Conservation (phyloP, 1,140 invertebrate genomes). For the Cyphomyrmex costatus region DNA sequence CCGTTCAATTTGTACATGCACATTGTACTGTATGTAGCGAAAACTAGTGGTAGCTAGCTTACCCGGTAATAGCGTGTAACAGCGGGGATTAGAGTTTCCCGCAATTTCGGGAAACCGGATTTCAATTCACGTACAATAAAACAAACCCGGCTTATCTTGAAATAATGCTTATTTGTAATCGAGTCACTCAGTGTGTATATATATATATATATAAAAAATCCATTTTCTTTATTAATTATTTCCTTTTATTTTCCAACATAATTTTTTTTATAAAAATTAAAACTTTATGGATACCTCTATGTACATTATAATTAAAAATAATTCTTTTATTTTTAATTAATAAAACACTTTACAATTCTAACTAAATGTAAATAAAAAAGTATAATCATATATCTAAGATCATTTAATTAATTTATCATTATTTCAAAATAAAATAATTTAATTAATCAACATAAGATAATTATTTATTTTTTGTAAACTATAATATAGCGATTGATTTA, state of each 20-base stretch:
- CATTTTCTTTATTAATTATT: not conserved
- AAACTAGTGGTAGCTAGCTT: conserved; percentile 68
- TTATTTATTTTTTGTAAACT: not conserved
- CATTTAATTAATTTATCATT: no score
- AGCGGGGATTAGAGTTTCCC: conserved; percentile 66
- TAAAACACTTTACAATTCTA: conserved; percentile 13
- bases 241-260: not conserved
- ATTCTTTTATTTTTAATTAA: not conserved
- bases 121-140: conserved; percentile 66
- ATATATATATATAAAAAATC: not conserved
- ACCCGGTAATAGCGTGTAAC: conserved; percentile 73
- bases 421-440: not conserved
- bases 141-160: conserved; percentile 54
- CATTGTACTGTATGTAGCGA: conserved; percentile 47
- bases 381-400: conserved; percentile 15
- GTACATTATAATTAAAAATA: not conserved
- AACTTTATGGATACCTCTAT: not conserved
- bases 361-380: not conserved
- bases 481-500: not conserved
- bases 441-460: conserved; percentile 37
- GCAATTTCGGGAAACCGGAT: conserved; percentile 53
- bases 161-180: conserved; percentile 53
- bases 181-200: not conserved
- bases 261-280: not conserved
- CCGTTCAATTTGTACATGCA: conserved; percentile 32